These are phyloP conservation scores for Xiphophorus birchmanni DNA, from an alignment of 2,797 vertebrate genomes.

Conservation along the genomic window DNA sequence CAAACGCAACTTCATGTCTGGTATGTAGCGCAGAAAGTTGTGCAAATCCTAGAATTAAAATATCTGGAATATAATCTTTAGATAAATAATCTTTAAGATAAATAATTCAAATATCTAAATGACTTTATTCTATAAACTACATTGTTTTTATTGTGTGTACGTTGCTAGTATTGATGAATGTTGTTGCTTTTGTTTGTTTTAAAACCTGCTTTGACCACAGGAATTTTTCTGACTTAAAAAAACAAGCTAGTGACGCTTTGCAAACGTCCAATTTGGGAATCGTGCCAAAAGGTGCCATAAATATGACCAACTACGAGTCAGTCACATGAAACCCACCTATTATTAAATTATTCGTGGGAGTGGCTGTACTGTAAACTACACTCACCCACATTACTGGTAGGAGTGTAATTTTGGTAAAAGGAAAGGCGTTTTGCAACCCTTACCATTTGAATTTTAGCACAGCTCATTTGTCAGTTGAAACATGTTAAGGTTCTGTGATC, in stretches of 20 bases:
- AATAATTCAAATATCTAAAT: neutral
- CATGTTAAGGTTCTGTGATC: neutral
- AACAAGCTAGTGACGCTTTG: neutral
- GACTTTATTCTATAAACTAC: neutral
- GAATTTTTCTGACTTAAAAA: neutral
- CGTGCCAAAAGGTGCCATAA: neutral
- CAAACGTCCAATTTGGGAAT: neutral
- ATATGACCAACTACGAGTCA: neutral
- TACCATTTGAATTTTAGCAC: neutral
- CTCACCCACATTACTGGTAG: conserved; percentile 11
- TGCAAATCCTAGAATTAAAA: neutral
- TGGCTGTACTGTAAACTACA: conserved; percentile 8
- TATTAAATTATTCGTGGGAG: neutral
- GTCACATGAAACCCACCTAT: neutral
- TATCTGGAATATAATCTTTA: neutral
- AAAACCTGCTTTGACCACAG: conserved; percentile 4
- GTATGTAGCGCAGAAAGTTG: neutral
- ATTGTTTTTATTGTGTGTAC: neutral
- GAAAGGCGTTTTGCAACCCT: neutral
- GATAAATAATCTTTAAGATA: neutral
- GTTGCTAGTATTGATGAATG: neutral
- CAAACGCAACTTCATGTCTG: neutral
- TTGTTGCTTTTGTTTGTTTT: neutral
- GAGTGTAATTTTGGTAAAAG: neutral
- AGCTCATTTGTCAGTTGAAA: neutral